These are phyloP conservation scores for Cydia pomonella DNA, from an alignment of 1,140 invertebrate species.

Conservation along the genomic window DNA sequence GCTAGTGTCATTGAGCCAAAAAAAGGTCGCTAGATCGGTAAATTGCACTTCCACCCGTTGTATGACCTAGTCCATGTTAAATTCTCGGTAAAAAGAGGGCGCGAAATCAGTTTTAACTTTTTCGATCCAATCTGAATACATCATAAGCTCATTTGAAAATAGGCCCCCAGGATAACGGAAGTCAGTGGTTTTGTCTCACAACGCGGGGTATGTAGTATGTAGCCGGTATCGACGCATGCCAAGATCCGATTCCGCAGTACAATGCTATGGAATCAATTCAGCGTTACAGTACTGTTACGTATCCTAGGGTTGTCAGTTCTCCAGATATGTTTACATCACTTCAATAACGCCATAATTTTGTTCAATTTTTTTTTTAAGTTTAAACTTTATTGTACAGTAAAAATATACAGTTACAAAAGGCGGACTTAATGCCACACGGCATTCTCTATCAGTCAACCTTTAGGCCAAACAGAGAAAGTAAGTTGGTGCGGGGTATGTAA, in stretches of 20 bases:
- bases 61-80: no score
- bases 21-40: no score
- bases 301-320: neutral
- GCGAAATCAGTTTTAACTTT: neutral
- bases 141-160: neutral
- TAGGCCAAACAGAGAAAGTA: no score
- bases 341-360: no score
- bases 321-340: neutral
- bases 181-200: slow-evolving; percentile 2
- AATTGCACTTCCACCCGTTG: no score
- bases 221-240: slow-evolving; percentile 9
- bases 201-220: slow-evolving; percentile 1
- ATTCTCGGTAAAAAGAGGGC: neutral
- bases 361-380: no score
- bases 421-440: no score
- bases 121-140: neutral
- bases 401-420: no score
- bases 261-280: slow-evolving; percentile 7
- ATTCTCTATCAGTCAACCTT: no score
- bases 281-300: neutral
- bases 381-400: no score
- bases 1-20: no score
- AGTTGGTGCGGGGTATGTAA: no score
- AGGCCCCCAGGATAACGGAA: neutral
- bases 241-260: slow-evolving; percentile 8